These are phyloP conservation scores for Muntiacus muntjak DNA, from an alignment of 2,113 vertebrate genomes.

Conservation along the genomic window DNA sequence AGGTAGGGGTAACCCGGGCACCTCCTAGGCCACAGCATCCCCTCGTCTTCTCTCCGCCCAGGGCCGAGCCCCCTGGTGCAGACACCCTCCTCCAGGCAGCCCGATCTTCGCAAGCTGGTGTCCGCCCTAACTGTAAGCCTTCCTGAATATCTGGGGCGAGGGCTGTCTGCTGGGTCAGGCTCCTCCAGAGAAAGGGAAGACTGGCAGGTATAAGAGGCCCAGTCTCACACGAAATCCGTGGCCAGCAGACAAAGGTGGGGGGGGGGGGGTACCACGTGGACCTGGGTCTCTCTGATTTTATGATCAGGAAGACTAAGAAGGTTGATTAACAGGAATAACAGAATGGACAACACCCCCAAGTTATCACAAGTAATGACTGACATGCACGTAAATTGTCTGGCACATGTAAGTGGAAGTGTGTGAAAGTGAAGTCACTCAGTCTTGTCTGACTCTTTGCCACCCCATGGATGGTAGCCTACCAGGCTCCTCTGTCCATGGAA, in stretches of 20 bases:
- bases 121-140: neutral
- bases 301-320: neutral
- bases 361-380: neutral
- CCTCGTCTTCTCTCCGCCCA: neutral
- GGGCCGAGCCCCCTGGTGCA: rapidly evolving
- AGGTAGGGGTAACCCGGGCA: neutral
- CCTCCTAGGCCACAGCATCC: rapidly evolving
- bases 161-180: neutral
- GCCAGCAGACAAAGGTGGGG: neutral
- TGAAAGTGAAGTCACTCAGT: neutral
- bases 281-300: neutral
- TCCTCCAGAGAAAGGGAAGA: neutral
- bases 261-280: rapidly evolving
- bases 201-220: rapidly evolving
- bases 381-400: neutral
- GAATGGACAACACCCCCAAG: neutral
- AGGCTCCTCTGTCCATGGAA: neutral
- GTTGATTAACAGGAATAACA: neutral
- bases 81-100: neutral
- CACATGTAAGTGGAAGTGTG: neutral
- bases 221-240: neutral
- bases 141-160: neutral
- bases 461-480: neutral
- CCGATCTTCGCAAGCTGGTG: neutral
- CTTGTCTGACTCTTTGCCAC: rapidly evolving